Evolutionary conservation across 2,888 invertebrate genomes (phyloP).

Genomic region (Noctua janthe): DNA sequence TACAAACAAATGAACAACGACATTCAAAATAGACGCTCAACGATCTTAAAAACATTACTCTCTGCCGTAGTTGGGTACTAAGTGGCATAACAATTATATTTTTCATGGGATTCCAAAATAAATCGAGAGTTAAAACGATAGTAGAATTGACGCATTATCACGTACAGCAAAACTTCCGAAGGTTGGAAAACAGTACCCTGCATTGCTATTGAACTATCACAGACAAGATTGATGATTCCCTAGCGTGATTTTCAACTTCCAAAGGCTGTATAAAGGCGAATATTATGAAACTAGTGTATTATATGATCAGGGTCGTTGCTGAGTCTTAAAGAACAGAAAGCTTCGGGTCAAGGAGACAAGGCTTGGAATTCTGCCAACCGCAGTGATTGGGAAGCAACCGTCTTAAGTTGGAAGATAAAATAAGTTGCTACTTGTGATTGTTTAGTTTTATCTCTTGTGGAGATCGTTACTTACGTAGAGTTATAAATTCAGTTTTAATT

Average conservation of each 20-base stretch:
- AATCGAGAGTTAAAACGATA: background rate
- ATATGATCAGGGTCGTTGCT: constrained; percentile 65
- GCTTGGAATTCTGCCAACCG: constrained; percentile 75
- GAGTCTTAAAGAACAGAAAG: constrained; percentile 68
- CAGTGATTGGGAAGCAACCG: constrained; percentile 31
- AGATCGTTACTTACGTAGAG: background rate
- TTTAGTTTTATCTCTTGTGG: background rate
- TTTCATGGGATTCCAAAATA: background rate
- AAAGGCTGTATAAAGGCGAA: constrained; percentile 37
- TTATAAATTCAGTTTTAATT: background rate
- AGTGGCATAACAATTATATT: background rate
- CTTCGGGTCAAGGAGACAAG: constrained; percentile 78
- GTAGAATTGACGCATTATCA: background rate
- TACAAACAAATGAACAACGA: background rate
- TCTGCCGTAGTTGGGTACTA: background rate
- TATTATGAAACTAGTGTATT: constrained; percentile 65
- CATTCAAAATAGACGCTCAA: constrained; percentile 9
- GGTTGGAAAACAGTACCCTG: constrained; percentile 20
- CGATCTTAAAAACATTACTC: background rate
- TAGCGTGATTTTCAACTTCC: constrained; percentile 46
- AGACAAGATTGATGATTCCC: constrained; percentile 43
- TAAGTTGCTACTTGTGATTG: constrained; percentile 17
- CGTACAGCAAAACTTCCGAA: background rate
- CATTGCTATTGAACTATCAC: constrained; percentile 12
- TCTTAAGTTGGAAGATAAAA: constrained; percentile 42